Evolutionary conservation across 2,797 vertebrate genomes (phyloP), one percentile per base, ranked within the genome.

Genomic region (Pogoniulus pusillus): DNA sequence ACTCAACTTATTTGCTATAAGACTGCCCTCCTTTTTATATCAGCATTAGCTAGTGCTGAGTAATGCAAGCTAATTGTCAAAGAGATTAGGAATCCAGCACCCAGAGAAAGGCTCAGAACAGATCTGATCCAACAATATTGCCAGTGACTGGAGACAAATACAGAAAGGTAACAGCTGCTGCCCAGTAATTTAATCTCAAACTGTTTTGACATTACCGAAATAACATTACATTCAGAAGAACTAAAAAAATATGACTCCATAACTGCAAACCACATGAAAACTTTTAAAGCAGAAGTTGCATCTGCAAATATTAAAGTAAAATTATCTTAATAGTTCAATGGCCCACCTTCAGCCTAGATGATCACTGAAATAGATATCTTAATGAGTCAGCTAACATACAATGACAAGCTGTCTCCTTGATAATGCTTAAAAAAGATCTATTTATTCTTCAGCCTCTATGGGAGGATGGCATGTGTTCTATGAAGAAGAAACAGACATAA

Each of bases 381-480:
- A 95, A 93, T 82, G 94, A 94, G 62, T 93, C 94, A 92, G 71
- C 58, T 93, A 95, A 95, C 68, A 70, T 51, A 80, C 85, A 93
- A 66, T 79, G 89, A 94, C 93, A 94, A 91, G 78, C 83, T 92
- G 87, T 86, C 91, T 84, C 72, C 74, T 71, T 86, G 54, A 80
- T 78, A 93, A 91, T 11, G 6, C 90, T 86, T 90, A 3, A 74
- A 93, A 92, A 86, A 71, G 24, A 16, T 82, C 65, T 91, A 37
- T 82, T 87, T 84, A 84, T 85, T 95, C 71, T 89, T 76, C 68
- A 87, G 64, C 22, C 34, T 94, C 64, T 65, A 34, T 79, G 74
- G 70, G 65, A 87, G 12, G 41, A 55, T 82, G 27, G 24, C 37
- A 71, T 74, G 27, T 63, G 45, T 68, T 91, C 63, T 85, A 3